These are phyloP conservation scores for Caenorhabditis inopinata DNA, from an alignment of 1,140 invertebrate species.

Conservation along the genomic window DNA sequence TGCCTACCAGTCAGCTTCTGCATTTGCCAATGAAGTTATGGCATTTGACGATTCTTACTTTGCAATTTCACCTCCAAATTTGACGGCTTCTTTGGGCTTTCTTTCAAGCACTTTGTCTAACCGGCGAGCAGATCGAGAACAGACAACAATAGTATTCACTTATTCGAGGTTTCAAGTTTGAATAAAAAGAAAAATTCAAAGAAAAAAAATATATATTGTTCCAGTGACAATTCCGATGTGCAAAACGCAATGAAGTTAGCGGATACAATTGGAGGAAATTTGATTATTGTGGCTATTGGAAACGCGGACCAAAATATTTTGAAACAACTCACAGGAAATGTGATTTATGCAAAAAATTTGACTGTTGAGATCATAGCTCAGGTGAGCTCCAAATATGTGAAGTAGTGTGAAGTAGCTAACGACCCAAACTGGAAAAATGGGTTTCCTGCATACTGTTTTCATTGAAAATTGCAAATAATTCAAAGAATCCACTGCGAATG, in stretches of 20 bases:
- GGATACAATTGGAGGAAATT: background rate
- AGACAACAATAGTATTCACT: background rate
- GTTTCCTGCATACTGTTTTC: no score
- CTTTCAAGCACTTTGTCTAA: background rate
- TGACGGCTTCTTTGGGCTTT: background rate
- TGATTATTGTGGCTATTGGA: slow-evolving; percentile 18
- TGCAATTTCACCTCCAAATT: background rate
- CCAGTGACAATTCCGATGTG: background rate
- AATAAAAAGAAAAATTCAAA: no score
- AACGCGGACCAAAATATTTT: background rate
- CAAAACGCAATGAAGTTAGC: background rate
- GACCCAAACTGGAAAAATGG: no score
- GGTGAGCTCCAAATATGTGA: no score
- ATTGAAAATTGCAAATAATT: no score
- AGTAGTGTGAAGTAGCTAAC: no score
- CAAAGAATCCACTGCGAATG: no score
- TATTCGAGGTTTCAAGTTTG: slow-evolving; percentile 13
- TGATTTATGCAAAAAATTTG: background rate
- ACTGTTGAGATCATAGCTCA: background rate
- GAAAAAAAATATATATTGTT: background rate
- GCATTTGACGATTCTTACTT: background rate
- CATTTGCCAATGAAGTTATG: slow-evolving; percentile 9
- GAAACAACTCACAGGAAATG: slow-evolving; percentile 30
- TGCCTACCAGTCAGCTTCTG: background rate
- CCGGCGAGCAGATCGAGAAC: background rate